phyloP scores from a whole-genome alignment of 2,797 vertebrate genomes.

The Carduelis carduelis region DNA sequence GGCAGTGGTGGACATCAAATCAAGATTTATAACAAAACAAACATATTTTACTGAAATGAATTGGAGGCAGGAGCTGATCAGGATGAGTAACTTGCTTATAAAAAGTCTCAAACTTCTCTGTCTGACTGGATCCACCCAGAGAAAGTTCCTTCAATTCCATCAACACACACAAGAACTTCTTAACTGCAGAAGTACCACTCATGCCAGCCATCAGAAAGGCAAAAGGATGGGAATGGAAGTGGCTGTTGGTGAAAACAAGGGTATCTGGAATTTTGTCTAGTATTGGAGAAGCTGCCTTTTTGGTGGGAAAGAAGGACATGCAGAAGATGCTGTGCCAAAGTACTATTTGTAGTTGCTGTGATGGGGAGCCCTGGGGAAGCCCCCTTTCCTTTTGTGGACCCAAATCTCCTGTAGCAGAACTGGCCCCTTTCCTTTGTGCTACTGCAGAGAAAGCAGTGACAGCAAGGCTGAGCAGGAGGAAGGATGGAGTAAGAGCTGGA shows the following conservation, averaged over 20 bases:
- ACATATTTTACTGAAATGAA: not conserved
- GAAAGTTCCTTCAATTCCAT: not conserved
- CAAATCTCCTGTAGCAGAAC: not conserved
- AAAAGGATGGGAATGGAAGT: not conserved
- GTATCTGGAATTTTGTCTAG: not conserved
- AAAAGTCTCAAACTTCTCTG: not conserved
- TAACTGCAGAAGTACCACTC: not conserved
- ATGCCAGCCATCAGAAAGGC: not conserved
- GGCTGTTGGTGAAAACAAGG: not conserved
- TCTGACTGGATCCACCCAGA: not conserved
- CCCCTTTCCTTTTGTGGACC: not conserved
- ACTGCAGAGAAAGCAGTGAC: not conserved
- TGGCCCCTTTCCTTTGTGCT: not conserved
- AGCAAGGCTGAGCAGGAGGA: not conserved
- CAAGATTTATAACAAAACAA: slow-evolving; percentile 4
- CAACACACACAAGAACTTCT: not conserved
- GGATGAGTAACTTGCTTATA: not conserved
- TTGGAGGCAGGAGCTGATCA: not conserved
- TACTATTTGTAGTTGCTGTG: not conserved
- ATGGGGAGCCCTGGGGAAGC: not conserved
- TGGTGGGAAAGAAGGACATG: not conserved
- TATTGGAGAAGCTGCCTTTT: not conserved
- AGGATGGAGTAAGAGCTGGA: not conserved
- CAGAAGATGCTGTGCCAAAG: not conserved
- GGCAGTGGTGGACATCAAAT: not conserved